phyloP scores from a whole-genome alignment of 2,113 vertebrate genomes.

The Myiagra hebetior region DNA sequence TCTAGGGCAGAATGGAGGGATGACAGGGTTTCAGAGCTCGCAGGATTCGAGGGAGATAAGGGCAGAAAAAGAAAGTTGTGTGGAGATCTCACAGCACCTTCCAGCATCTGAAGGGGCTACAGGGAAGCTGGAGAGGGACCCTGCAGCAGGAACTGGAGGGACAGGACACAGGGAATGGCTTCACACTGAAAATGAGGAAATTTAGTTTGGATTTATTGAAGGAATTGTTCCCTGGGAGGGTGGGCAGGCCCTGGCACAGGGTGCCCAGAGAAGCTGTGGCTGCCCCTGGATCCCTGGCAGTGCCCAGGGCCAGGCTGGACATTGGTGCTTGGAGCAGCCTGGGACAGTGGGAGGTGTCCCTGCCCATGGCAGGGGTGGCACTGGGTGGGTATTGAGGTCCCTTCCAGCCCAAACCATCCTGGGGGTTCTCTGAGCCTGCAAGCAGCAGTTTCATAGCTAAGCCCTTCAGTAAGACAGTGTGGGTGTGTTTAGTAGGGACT shows the following conservation, averaged over 20 bases:
- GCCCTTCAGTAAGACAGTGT: neutral
- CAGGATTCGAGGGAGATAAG: neutral
- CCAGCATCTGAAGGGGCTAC: neutral
- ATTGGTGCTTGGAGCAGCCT: neutral
- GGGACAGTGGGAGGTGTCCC: neutral
- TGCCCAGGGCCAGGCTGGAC: neutral
- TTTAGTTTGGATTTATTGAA: too few species aligned
- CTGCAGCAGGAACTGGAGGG: neutral
- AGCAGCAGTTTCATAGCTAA: neutral
- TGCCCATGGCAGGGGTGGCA: neutral
- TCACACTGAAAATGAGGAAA: neutral
- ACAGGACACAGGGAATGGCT: neutral
- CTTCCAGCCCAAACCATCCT: neutral
- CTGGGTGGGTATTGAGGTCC: accelerated
- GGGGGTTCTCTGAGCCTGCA: neutral
- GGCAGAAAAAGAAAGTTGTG: neutral
- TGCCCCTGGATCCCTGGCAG: neutral
- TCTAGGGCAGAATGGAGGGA: accelerated
- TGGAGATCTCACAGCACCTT: neutral
- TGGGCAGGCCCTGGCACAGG: neutral
- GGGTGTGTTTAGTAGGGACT: neutral
- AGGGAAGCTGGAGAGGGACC: neutral
- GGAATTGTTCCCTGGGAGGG: neutral
- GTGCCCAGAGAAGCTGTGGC: neutral
- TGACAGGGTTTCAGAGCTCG: neutral